Conservation (phyloP, 2,113 vertebrate species). For the Lasiurus borealis region DNA sequence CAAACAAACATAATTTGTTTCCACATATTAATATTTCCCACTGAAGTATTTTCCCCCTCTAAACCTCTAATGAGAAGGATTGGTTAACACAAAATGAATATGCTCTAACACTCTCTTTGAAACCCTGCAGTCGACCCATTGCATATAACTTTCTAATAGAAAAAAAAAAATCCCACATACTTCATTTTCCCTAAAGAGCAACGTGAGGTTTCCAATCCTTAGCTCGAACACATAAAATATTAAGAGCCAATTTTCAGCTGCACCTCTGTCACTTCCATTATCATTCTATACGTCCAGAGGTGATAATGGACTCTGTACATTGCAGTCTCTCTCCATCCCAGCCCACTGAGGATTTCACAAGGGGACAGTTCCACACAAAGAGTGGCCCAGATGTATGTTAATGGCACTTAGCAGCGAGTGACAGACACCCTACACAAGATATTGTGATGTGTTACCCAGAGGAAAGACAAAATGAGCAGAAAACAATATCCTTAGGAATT, state of each 20-base stretch:
- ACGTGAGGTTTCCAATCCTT: slow-evolving; percentile 89
- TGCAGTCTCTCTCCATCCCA: slow-evolving; percentile 87
- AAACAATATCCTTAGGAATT: slow-evolving; percentile 76
- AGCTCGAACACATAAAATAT: slow-evolving; percentile 95
- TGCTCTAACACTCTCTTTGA: slow-evolving; percentile 53
- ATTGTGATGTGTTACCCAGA: slow-evolving; percentile 67
- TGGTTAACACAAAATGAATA: slow-evolving; percentile 67
- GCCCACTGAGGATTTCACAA: slow-evolving; percentile 85
- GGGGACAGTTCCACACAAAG: slow-evolving; percentile 85
- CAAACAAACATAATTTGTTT: neutral
- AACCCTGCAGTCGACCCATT: slow-evolving; percentile 71
- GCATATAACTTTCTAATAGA: slow-evolving; percentile 69
- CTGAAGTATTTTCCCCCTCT: slow-evolving; percentile 30
- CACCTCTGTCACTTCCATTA: slow-evolving; percentile 94
- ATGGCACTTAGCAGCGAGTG: slow-evolving; percentile 74
- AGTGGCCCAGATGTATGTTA: slow-evolving; percentile 86
- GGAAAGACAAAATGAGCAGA: slow-evolving; percentile 63
- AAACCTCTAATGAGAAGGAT: slow-evolving; percentile 35
- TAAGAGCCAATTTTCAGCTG: slow-evolving; percentile 96
- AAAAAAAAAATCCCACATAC: slow-evolving; percentile 70
- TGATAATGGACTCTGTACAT: slow-evolving; percentile 94
- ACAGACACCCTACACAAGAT: slow-evolving; percentile 70
- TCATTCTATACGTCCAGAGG: slow-evolving; percentile 90
- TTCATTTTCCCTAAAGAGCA: slow-evolving; percentile 90
- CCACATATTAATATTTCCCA: slow-evolving; percentile 61